Evolutionary conservation across 2,888 invertebrate genomes (phyloP).

Genomic region (Dasypogon diadema): DNA sequence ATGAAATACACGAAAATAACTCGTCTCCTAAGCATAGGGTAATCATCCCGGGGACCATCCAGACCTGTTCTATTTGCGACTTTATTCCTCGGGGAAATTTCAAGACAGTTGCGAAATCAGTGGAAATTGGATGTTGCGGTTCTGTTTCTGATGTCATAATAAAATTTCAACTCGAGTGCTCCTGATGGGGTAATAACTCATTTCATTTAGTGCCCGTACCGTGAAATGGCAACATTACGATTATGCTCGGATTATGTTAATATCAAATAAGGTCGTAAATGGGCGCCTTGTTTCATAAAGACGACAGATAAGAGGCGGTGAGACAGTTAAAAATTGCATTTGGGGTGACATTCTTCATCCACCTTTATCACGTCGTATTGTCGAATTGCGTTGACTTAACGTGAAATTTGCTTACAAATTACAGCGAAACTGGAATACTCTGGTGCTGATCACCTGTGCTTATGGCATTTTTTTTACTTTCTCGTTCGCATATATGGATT

Average conservation of each 20-base stretch:
- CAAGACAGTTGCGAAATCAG: conserved; percentile 46
- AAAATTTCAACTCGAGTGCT: conserved; percentile 58
- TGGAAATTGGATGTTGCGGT: conserved; percentile 48
- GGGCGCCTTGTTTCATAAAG: not conserved
- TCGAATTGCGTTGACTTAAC: no score
- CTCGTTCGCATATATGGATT: no score
- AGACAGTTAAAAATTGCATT: no score
- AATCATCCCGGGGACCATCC: conserved; percentile 37
- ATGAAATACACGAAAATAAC: conserved; percentile 39
- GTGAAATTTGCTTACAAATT: no score
- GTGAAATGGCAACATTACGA: conserved; percentile 47
- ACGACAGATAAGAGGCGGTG: no score
- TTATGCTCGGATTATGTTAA: conserved; percentile 44
- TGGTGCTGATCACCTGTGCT: no score
- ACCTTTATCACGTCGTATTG: no score
- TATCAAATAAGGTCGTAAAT: conserved; percentile 19
- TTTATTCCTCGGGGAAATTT: conserved; percentile 37
- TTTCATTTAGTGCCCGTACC: conserved; percentile 43
- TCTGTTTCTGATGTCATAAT: conserved; percentile 52
- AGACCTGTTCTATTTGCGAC: conserved; percentile 13
- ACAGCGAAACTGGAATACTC: no score
- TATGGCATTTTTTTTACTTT: no score
- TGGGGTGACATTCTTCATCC: no score
- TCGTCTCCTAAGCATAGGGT: conserved; percentile 34
- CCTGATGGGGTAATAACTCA: conserved; percentile 57